These are phyloP conservation scores for Acronicta psi DNA, from an alignment of 2,888 invertebrate species.

Conservation along the genomic window DNA sequence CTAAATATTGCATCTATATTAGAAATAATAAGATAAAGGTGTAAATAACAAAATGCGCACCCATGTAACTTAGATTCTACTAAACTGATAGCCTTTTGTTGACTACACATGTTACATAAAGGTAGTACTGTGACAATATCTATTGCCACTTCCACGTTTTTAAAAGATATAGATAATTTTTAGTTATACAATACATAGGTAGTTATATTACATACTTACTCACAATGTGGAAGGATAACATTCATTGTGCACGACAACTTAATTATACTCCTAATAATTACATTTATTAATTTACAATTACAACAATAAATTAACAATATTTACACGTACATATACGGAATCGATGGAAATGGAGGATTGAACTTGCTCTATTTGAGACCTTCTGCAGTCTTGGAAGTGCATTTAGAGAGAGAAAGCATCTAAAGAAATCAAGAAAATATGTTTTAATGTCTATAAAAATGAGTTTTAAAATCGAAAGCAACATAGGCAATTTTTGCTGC, in stretches of 20 bases:
- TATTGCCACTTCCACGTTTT: slow-evolving; percentile 45
- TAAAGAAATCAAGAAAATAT: background rate
- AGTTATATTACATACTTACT: slow-evolving; percentile 23
- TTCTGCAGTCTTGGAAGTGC: slow-evolving; percentile 30
- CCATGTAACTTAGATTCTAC: background rate
- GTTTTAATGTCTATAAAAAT: background rate
- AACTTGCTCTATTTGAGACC: slow-evolving; percentile 19
- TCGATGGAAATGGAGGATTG: slow-evolving; percentile 22
- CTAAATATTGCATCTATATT: background rate
- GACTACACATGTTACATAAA: background rate
- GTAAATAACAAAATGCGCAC: slow-evolving; percentile 18
- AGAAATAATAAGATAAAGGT: slow-evolving; percentile 6
- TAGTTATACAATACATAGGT: slow-evolving; percentile 24
- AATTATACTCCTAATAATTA: slow-evolving; percentile 32
- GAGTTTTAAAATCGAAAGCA: too few species aligned
- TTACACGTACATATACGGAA: slow-evolving; percentile 51
- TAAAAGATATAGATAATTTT: slow-evolving; percentile 23
- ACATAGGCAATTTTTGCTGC: too few species aligned
- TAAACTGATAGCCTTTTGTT: background rate
- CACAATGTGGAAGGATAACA: slow-evolving; percentile 53
- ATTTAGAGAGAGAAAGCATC: slow-evolving; percentile 26
- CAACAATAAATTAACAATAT: slow-evolving; percentile 67
- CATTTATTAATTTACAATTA: slow-evolving; percentile 36
- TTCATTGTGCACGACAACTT: slow-evolving; percentile 52
- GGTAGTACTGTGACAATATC: slow-evolving; percentile 7